phyloP scores from a whole-genome alignment of 2,888 invertebrate species.

The Horisme vitalbata region DNA sequence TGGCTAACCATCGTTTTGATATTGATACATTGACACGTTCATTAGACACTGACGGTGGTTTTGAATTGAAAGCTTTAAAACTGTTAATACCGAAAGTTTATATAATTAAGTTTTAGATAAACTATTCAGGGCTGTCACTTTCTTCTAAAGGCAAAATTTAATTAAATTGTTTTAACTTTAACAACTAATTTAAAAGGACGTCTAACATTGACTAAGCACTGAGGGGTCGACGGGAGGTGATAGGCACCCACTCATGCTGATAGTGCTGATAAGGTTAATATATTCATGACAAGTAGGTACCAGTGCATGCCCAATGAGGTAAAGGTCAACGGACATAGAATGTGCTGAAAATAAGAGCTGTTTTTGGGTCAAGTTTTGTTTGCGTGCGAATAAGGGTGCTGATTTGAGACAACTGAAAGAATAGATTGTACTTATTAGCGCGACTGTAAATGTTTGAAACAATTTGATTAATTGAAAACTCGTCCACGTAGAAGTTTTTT shows the following conservation, averaged over 20 bases:
- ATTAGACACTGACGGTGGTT: not conserved
- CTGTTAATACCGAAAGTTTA: too few relatives aligned
- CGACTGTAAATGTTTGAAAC: too few relatives aligned
- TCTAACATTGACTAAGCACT: constrained; percentile 29
- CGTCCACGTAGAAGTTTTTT: too few relatives aligned
- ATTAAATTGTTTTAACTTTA: constrained; percentile 12
- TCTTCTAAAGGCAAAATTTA: not conserved
- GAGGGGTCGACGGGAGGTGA: constrained; percentile 48
- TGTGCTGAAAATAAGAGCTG: too few relatives aligned
- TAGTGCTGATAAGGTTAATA: constrained; percentile 74
- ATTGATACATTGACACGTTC: too few relatives aligned
- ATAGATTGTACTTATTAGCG: too few relatives aligned
- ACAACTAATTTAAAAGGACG: constrained; percentile 29
- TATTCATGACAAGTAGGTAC: constrained; percentile 59
- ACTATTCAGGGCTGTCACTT: constrained; percentile 1
- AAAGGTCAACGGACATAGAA: constrained; percentile 47
- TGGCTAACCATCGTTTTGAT: too few relatives aligned
- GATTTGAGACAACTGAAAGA: too few relatives aligned
- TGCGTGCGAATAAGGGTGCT: too few relatives aligned
- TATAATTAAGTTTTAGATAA: too few relatives aligned
- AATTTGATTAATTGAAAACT: too few relatives aligned
- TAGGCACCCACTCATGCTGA: constrained; percentile 74
- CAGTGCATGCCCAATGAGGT: constrained; percentile 69
- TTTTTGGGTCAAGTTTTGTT: too few relatives aligned
- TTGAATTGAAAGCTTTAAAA: not conserved